Conservation (phyloP, 2,888 invertebrate species). For the Abscondita cerata region DNA sequence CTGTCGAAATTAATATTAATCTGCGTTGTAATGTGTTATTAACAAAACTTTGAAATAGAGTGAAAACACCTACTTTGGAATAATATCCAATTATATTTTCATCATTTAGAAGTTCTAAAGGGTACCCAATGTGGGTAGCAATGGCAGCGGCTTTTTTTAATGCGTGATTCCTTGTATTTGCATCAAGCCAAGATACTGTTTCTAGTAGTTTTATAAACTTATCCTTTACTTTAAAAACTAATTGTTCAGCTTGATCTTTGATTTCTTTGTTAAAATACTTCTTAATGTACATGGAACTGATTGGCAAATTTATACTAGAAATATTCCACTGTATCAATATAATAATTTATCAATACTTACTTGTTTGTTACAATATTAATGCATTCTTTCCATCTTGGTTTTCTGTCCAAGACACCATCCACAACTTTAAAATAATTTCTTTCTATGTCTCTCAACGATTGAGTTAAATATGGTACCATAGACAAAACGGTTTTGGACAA, state of each 20-base stretch:
- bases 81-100: conserved; percentile 77
- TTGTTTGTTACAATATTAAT: conserved; percentile 72
- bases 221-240: conserved; percentile 83
- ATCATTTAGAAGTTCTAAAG: conserved; percentile 80
- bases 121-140: conserved; percentile 85
- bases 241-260: conserved; percentile 81
- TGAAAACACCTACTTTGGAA: conserved; percentile 58
- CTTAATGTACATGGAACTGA: conserved; percentile 85
- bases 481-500: conserved; percentile 90
- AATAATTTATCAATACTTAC: background rate
- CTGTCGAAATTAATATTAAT: background rate
- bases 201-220: conserved; percentile 83
- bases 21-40: too few relatives aligned
- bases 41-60: conserved; percentile 62
- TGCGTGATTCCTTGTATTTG: conserved; percentile 72
- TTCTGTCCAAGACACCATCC: conserved; percentile 82
- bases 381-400: conserved; percentile 87
- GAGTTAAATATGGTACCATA: conserved; percentile 80
- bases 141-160: conserved; percentile 62
- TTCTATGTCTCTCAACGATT: conserved; percentile 78
- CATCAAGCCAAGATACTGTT: conserved; percentile 74
- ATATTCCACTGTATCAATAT: too few relatives aligned
- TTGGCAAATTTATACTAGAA: conserved; percentile 73
- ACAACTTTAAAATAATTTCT: conserved; percentile 80
- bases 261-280: conserved; percentile 87